These are phyloP conservation scores for Sarotherodon lohbergeri DNA, from an alignment of 2,113 vertebrate species.

Conservation along the genomic window DNA sequence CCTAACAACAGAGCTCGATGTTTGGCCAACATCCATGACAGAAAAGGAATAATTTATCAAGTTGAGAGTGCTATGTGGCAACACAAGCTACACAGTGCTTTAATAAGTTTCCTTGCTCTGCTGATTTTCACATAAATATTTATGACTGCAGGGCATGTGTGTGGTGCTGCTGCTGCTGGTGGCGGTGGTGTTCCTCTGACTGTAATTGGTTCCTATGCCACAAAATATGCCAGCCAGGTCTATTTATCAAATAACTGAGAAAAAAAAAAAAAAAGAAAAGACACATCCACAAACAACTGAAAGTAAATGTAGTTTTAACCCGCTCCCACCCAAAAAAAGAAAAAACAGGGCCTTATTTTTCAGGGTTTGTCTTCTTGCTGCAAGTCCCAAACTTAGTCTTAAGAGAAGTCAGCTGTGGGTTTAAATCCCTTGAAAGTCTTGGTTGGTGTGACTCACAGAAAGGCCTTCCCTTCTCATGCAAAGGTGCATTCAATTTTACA, in stretches of 20 bases:
- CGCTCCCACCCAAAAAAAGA: background rate
- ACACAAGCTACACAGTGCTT: slow-evolving; percentile 5
- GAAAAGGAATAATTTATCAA: slow-evolving; percentile 22
- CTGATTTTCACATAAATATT: slow-evolving; percentile 40
- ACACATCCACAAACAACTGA: background rate
- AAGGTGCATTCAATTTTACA: background rate
- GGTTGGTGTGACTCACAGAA: background rate
- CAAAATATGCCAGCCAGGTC: background rate
- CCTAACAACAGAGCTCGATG: background rate
- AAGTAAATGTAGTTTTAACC: background rate
- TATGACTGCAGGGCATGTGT: background rate
- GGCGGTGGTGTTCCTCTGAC: background rate
- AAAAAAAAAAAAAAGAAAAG: too few relatives aligned
- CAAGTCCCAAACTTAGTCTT: background rate
- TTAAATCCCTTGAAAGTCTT: background rate
- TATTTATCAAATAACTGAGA: background rate
- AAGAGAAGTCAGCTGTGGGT: background rate
- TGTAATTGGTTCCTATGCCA: slow-evolving; percentile 3
- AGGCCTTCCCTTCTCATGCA: background rate
- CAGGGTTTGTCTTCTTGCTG: background rate
- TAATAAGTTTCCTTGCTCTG: slow-evolving; percentile 16
- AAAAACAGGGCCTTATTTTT: background rate
- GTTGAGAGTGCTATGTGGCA: background rate
- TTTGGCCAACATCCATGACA: slow-evolving; percentile 16
- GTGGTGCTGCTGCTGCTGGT: background rate